phyloP scores from a whole-genome alignment of 2,797 vertebrate species.

The Limosa lapponica region DNA sequence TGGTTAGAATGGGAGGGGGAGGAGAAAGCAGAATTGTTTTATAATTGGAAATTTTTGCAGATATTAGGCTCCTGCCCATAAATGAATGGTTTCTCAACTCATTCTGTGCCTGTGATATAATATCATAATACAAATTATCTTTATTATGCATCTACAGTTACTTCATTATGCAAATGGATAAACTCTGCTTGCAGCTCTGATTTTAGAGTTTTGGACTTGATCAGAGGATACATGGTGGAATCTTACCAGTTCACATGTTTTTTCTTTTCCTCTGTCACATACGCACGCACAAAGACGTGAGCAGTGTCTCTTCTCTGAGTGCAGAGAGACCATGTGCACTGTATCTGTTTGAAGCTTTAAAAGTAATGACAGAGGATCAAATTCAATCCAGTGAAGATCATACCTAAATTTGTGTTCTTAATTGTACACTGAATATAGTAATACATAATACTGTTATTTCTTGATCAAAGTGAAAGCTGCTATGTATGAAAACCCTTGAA shows the following conservation, averaged over 20 bases:
- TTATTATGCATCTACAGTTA: not conserved
- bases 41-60: not conserved
- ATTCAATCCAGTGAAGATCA: not conserved
- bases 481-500: not conserved
- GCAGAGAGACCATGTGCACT: not conserved
- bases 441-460: not conserved
- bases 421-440: not conserved
- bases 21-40: not conserved
- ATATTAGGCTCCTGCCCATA: not conserved
- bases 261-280: not conserved
- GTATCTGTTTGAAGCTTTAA: not conserved
- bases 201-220: not conserved
- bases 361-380: not conserved
- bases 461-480: not conserved
- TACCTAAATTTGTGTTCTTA: not conserved
- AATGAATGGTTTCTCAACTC: not conserved
- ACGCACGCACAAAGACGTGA: fast-evolving
- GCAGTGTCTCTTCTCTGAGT: not conserved
- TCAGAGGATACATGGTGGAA: fast-evolving
- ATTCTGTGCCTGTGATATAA: not conserved
- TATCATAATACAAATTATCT: not conserved
- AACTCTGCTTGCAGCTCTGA: not conserved
- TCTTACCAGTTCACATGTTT: not conserved
- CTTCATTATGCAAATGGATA: not conserved
- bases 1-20: not conserved